Base-by-base conservation (phyloP, 2,113 vertebrate genomes). In the Taurulus bubalis region DNA sequence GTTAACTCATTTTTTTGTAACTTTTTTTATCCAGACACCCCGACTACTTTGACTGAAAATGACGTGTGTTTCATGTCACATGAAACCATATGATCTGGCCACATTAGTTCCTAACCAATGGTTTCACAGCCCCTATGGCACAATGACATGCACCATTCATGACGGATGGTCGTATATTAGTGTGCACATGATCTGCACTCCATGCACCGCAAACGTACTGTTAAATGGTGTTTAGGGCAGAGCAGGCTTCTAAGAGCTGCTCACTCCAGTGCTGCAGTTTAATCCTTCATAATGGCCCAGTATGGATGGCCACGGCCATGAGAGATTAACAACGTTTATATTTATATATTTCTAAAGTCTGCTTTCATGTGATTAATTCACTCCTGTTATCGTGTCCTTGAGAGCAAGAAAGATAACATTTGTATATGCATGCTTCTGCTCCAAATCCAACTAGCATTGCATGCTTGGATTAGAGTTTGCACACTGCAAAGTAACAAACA, bases 351-450 rank as follows among this genome's bases (percentile, higher is more conserved):
- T 90, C 69, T 83, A 91, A 94, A 95, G 90, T 95, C 94, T 93
- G 94, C 95, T 96, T 95, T 96, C 93, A 94, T 96, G 95, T 96
- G 95, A 96, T 97, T 95, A 96, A 94, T 87, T 95, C 88, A 83
- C 72, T 78, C 76, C 64, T 40, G 51, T 34, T 73, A 71, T 62
- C 60, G 60, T 62, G 80, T 89, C 65, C 77, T 85, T 87, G 71
- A 90, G 88, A 87, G 84, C 79, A 75, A 79, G 70, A 66, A 78
- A 75, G 53, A 83, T 68, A 53, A n/a, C 10, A 0, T 6, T 63
- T 77, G 77, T 56, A 45, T 30, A 42, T 30, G 22, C 47, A 45
- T 32, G 67, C 18, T 24, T 68, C 60, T 60, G 22, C n/a, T 73
- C 0, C 12, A 8, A 6, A 20, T 77, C 64, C 55, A 75, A 4